Evolutionary conservation across 2,113 vertebrate genomes (phyloP).

Genomic region (Heterotis niloticus): DNA sequence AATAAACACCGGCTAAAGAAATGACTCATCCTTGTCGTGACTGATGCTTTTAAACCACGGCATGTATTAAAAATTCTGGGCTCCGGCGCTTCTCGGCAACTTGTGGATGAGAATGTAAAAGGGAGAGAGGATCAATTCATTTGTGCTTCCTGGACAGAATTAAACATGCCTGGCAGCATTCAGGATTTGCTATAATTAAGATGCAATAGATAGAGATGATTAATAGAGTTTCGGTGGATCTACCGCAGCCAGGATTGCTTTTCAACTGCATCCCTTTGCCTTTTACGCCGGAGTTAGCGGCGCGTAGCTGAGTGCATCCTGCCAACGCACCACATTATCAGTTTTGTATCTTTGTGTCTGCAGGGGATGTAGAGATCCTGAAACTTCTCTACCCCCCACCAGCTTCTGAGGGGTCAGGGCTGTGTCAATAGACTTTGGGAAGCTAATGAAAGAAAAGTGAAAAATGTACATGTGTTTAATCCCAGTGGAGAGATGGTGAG

Average conservation of each 20-base stretch:
- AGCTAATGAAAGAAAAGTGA: no score
- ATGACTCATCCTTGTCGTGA: no score
- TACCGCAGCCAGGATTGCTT: neutral
- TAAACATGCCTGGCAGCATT: neutral
- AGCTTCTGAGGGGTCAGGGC: no score
- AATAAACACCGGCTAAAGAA: no score
- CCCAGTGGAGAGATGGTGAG: no score
- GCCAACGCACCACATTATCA: neutral
- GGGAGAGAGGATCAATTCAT: neutral
- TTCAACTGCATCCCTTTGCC: neutral
- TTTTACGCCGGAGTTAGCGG: neutral
- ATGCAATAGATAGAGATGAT: neutral
- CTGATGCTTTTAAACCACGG: no score
- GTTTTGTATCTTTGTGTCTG: neutral
- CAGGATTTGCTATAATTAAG: constrained; percentile 7
- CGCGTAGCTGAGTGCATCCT: neutral
- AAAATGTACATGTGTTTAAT: no score
- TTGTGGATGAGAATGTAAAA: neutral
- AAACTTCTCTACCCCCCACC: no score
- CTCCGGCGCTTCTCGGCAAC: no score
- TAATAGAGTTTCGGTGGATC: neutral
- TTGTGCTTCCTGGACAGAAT: neutral
- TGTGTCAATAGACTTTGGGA: no score
- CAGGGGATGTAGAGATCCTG: no score
- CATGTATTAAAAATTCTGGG: no score